Conservation (phyloP, 1,140 invertebrate species). For the Penaeus vannamei region DNA sequence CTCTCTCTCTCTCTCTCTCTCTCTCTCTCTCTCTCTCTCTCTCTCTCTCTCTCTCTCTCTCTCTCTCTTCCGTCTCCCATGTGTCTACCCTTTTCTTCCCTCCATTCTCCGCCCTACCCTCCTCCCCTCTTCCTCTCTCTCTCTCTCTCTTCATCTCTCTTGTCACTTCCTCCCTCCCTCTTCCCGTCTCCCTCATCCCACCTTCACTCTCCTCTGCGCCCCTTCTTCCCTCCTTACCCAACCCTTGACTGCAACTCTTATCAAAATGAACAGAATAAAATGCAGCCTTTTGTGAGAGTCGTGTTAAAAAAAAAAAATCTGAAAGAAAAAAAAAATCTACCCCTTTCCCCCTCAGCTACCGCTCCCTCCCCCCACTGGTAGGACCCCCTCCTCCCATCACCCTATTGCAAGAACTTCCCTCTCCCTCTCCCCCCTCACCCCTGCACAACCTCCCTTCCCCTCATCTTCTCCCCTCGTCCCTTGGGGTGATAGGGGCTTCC, state of each 20-base stretch:
- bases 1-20: background rate
- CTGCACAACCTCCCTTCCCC: background rate
- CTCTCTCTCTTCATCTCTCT: too few relatives aligned
- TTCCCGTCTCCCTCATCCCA: background rate
- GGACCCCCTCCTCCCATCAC: too few relatives aligned
- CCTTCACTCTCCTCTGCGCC: background rate
- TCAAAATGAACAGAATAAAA: constrained; percentile 17
- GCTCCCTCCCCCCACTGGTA: too few relatives aligned
- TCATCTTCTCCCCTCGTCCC: background rate
- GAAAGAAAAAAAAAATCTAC: too few relatives aligned
- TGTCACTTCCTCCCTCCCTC: too few relatives aligned
- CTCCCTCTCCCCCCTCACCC: background rate
- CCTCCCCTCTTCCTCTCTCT: too few relatives aligned
- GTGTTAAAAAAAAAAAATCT: too few relatives aligned
- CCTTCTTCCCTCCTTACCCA: background rate
- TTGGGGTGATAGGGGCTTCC: background rate
- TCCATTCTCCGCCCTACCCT: too few relatives aligned
- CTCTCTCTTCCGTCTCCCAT: too few relatives aligned
- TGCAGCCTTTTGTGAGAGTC: constrained; percentile 19
- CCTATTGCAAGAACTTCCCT: background rate
- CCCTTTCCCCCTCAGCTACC: background rate
- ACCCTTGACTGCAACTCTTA: constrained; percentile 5
- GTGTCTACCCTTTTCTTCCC: too few relatives aligned
- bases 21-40: too few relatives aligned
- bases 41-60: too few relatives aligned